phyloP scores from a whole-genome alignment of 2,888 invertebrate species.

The Orthonevra nobilis region DNA sequence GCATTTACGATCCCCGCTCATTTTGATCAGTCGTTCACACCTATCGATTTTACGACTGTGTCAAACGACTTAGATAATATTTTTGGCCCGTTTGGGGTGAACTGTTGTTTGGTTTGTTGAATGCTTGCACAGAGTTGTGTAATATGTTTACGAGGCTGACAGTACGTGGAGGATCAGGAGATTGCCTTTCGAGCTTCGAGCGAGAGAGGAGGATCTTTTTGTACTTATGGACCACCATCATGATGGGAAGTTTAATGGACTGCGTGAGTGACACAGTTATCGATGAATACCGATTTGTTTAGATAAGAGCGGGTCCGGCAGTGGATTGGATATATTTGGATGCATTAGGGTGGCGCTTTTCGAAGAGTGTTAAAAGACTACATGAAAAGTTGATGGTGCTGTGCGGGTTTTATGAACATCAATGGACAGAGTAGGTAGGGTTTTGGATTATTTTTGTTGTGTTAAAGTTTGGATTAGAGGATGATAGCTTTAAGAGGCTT shows the following conservation, averaged over 20 bases:
- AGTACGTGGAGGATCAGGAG: constrained; percentile 4
- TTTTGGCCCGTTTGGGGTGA: constrained; percentile 13
- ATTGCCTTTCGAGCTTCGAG: too few species aligned
- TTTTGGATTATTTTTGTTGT: too few species aligned
- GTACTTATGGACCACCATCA: constrained; percentile 20
- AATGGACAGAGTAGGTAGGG: too few species aligned
- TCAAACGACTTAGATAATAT: constrained; percentile 48
- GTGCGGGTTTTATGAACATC: not conserved
- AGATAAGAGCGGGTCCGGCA: constrained; percentile 16
- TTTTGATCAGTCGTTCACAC: constrained; percentile 51
- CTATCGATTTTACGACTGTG: constrained; percentile 60
- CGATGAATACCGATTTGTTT: constrained; percentile 50
- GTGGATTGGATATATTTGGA: too few species aligned
- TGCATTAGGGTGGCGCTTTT: constrained; percentile 10
- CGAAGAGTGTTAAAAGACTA: constrained; percentile 10
- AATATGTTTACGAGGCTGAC: constrained; percentile 8
- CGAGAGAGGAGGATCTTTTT: too few species aligned
- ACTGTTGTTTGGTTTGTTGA: not conserved
- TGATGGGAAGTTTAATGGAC: constrained; percentile 11
- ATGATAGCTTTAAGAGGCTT: too few species aligned
- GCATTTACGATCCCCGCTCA: constrained; percentile 40
- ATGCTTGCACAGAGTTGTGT: not conserved
- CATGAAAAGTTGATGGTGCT: not conserved
- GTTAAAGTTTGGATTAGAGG: too few species aligned
- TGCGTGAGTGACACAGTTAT: constrained; percentile 6